A percentile compares a stretch with the other conserved stretches of the same genome.
phyloP scores from a whole-genome alignment of 2,113 vertebrate genomes.

The Myxocyprinus asiaticus region DNA sequence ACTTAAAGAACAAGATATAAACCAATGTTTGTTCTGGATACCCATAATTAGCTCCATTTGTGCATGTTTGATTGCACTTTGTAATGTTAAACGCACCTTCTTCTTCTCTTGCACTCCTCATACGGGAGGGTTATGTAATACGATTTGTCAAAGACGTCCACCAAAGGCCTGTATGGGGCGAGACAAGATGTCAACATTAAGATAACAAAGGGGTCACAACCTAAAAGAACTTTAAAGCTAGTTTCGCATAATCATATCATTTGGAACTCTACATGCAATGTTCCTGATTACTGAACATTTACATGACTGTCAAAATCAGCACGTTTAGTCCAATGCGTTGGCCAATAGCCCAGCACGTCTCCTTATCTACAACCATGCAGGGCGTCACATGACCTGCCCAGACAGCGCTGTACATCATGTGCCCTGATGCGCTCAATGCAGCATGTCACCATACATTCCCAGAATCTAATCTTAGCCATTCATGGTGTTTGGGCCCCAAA shows the following conservation, averaged over 20 bases:
- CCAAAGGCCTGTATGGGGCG: constrained; percentile 66
- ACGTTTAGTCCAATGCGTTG: background rate
- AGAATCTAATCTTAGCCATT: constrained; percentile 42
- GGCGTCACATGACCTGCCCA: constrained; percentile 3
- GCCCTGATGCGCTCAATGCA: background rate
- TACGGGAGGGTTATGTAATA: constrained; percentile 78
- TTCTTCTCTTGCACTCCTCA: constrained; percentile 78
- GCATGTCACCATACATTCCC: background rate
- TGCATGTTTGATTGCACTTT: background rate
- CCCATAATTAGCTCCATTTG: background rate
- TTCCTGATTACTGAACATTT: constrained; percentile 2
- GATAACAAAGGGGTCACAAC: no score
- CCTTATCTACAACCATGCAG: constrained; percentile 48
- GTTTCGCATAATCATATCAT: no score
- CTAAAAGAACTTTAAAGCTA: no score
- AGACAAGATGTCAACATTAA: background rate
- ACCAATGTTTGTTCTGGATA: background rate
- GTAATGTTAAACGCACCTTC: constrained; percentile 67
- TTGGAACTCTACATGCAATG: no score
- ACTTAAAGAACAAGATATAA: constrained; percentile 59
- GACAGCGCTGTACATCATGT: background rate
- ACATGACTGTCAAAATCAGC: background rate
- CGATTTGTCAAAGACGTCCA: constrained; percentile 72
- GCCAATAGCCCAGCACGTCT: background rate
- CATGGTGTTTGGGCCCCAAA: background rate